Evolutionary conservation across 30 jellyfish, hydroid and myxozoan genomes (phyloP).

Genomic region (Turritopsis rubra): DNA sequence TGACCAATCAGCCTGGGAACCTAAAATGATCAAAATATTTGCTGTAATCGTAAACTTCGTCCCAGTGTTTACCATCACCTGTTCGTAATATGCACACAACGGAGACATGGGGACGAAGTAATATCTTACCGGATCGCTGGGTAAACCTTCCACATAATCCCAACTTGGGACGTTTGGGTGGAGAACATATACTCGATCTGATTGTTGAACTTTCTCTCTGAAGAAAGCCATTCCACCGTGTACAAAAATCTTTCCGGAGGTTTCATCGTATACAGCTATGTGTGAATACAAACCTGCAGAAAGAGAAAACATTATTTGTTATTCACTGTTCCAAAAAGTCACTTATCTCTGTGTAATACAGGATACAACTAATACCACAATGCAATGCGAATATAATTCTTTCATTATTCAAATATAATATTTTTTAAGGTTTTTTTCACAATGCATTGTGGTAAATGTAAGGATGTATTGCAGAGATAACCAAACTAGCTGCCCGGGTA

Average conservation of each 20-base stretch:
- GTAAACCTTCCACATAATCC: constrained; percentile 44
- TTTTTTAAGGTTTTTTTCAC: too few relatives aligned
- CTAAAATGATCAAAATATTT: constrained; percentile 34
- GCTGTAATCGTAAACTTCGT: too few relatives aligned
- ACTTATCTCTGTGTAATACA: too few relatives aligned
- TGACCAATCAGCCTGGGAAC: constrained; percentile 52
- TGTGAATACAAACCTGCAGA: constrained; percentile 87
- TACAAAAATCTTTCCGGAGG: constrained; percentile 32
- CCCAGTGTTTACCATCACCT: too few relatives aligned
- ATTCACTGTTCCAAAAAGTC: too few relatives aligned
- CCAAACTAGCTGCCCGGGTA: too few relatives aligned
- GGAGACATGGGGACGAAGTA: not conserved
- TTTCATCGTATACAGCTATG: constrained; percentile 48
- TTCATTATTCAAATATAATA: not conserved
- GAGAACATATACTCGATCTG: constrained; percentile 51
- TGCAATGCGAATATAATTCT: not conserved
- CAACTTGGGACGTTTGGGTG: constrained; percentile 38
- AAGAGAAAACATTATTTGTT: too few relatives aligned
- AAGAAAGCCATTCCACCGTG: constrained; percentile 90
- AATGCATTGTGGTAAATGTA: too few relatives aligned
- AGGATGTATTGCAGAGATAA: too few relatives aligned
- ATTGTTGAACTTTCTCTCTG: constrained; percentile 44
- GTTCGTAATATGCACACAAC: not conserved
- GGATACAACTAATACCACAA: not conserved
- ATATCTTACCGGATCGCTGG: constrained; percentile 29